Conservation (phyloP, 2,888 invertebrate genomes). For the Stratiomys singularior region DNA sequence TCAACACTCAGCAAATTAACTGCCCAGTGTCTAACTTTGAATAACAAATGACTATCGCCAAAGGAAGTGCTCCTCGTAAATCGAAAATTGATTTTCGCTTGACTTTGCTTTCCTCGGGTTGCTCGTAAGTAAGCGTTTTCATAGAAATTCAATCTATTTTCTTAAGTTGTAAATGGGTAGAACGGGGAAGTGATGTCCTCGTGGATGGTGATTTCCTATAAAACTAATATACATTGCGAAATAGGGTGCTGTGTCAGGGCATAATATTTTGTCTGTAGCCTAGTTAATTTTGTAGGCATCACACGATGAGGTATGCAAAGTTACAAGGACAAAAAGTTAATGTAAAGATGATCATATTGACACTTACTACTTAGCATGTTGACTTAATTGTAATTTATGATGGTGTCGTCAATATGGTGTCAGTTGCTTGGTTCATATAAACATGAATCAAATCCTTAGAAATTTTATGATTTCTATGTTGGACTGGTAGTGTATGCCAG, state of each 20-base stretch:
- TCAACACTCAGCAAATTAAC: constrained; percentile 21
- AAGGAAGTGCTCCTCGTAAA: constrained; percentile 4
- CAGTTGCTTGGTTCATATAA: background rate
- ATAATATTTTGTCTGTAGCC: background rate
- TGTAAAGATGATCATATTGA: constrained; percentile 12
- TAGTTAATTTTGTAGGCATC: background rate
- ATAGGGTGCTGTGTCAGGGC: background rate
- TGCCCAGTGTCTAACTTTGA: background rate
- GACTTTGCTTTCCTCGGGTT: background rate
- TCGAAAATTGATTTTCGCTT: constrained; percentile 23
- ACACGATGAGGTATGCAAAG: too few relatives aligned
- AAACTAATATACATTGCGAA: background rate
- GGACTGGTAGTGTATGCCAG: too few relatives aligned
- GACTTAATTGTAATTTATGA: constrained; percentile 1
- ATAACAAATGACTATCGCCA: constrained; percentile 12
- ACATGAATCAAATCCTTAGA: background rate
- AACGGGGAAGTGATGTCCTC: too few relatives aligned
- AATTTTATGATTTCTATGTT: background rate
- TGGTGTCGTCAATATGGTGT: background rate
- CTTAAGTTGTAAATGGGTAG: background rate
- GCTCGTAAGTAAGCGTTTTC: background rate
- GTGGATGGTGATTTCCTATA: constrained; percentile 9
- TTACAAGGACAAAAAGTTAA: background rate
- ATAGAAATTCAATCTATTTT: constrained; percentile 29
- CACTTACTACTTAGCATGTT: constrained; percentile 15